Base-by-base conservation (phyloP, 92 coral and sea anemone species). In the Umimayanthus kanabou region DNA sequence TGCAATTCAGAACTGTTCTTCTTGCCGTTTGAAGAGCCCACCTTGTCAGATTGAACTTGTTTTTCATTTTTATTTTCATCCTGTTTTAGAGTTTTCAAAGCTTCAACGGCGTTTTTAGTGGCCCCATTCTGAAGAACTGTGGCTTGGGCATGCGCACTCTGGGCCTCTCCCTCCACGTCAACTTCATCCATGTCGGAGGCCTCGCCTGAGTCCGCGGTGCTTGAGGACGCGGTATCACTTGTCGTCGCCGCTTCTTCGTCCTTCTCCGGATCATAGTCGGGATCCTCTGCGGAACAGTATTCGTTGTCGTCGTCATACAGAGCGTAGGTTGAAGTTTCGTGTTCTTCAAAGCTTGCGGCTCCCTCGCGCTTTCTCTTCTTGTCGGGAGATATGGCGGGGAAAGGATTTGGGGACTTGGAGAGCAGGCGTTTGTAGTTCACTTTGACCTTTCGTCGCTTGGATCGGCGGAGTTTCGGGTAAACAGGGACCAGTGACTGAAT, bases 211-310 rank as follows among this genome's bases (percentile, higher is more conserved):
- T 50, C 82, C 7, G 64, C 39, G 37, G 66, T 49, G 49, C 64
- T 78, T 53, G 82, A 25, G 4, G 82, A 45, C n/a, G 64, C 0
- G 37, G 57, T 53, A 16, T 77, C 84, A 80, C 80, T 84, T 81
- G 39, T 61, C 58, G 0, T 86, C 86, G 65, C 85, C 85, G 65
- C 85, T 85, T 73, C 84, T 75, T 88, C 96, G 91, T 89, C 88
- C 40, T 89, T 85, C 20, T 82, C 73, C 80, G 98, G 98, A 65
- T 37, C 84, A 88, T 92, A 96, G 78, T 96, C 96, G 45, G 98
- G 93, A 86, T 96, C 98, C 16, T 94, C 98, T 29, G 92, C 98
- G 79, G 98, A 95, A 45, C 77, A 79, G 88, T 94, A 96, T n/a
- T 88, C 71, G 7, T 92, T 84, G 61, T 74, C 82, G 39, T 94